Evolutionary conservation across 2,888 invertebrate genomes (phyloP).

Genomic region (Cephalotes varians): DNA sequence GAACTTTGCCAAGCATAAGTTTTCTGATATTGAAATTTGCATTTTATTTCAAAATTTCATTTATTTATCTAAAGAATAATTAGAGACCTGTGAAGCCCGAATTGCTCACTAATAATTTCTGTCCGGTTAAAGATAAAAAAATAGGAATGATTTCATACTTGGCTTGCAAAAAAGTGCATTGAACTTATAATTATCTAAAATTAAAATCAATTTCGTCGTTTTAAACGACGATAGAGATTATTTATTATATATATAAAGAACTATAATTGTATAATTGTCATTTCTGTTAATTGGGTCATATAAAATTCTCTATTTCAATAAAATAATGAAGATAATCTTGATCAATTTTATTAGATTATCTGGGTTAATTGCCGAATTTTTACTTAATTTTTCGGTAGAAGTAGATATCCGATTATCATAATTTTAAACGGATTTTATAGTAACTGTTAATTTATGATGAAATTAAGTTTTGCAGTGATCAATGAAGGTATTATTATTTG

Average conservation of each 20-base stretch:
- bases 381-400: background rate
- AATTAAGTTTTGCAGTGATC: slow-evolving; percentile 1
- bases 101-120: too few relatives aligned
- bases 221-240: background rate
- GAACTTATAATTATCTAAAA: background rate
- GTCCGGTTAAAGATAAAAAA: too few relatives aligned
- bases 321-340: background rate
- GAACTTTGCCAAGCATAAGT: too few relatives aligned
- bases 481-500: background rate
- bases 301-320: background rate
- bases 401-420: background rate
- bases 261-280: background rate
- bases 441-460: background rate
- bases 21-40: too few relatives aligned
- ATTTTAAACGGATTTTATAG: background rate
- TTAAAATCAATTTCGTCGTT: background rate
- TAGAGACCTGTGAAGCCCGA: too few relatives aligned
- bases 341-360: background rate
- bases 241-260: background rate
- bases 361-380: background rate
- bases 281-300: background rate
- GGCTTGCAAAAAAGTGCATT: background rate
- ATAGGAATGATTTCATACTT: background rate
- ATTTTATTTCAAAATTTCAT: too few relatives aligned
- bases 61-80: too few relatives aligned